phyloP scores from a whole-genome alignment of 2,888 invertebrate species.

The Pyrgus malvae region DNA sequence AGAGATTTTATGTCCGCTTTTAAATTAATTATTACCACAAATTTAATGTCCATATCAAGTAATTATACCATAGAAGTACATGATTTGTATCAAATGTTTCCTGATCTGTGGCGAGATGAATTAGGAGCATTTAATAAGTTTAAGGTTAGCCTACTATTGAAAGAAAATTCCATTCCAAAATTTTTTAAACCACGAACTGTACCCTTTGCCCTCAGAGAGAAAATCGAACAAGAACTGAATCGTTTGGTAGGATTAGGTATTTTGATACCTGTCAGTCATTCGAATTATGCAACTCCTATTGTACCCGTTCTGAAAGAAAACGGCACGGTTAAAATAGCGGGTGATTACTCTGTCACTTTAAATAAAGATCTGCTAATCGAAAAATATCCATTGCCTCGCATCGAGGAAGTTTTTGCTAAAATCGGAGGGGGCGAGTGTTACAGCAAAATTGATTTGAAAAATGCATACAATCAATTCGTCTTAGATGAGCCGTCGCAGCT shows the following conservation, averaged over 20 bases:
- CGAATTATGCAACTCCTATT: slow-evolving; percentile 22
- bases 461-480: slow-evolving; percentile 36
- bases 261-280: not conserved
- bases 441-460: slow-evolving; percentile 32
- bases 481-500: slow-evolving; percentile 21
- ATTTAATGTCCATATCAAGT: not conserved
- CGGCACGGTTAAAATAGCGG: slow-evolving; percentile 31
- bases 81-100: slow-evolving; percentile 3
- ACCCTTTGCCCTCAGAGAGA: slow-evolving; percentile 21
- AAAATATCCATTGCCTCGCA: slow-evolving; percentile 36
- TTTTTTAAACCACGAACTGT: slow-evolving; percentile 24
- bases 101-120: slow-evolving; percentile 10
- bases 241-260: slow-evolving; percentile 11
- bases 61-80: not conserved
- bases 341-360: slow-evolving; percentile 38
- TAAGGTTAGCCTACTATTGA: slow-evolving; percentile 13
- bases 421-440: slow-evolving; percentile 32
- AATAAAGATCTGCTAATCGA: slow-evolving; percentile 40
- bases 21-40: not conserved
- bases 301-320: slow-evolving; percentile 25
- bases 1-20: slow-evolving; percentile 7
- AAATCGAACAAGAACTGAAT: slow-evolving; percentile 19
- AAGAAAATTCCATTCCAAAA: slow-evolving; percentile 15
- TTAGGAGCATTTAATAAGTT: slow-evolving; percentile 13
- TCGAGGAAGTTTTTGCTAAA: slow-evolving; percentile 37